Base-by-base conservation (phyloP, 1,140 invertebrate genomes). In the Meloidogyne exigua region DNA sequence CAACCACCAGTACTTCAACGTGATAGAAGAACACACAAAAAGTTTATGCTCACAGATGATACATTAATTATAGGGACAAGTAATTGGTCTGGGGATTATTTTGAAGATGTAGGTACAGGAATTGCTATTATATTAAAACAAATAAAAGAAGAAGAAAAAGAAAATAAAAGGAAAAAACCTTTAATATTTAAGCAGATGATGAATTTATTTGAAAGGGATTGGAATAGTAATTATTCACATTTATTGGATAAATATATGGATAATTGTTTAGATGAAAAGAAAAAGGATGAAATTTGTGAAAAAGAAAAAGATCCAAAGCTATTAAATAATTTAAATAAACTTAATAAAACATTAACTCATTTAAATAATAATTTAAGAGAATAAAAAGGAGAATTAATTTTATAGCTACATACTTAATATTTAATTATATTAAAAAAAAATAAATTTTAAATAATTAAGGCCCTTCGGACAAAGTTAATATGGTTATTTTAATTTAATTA, bases 1-100 rank as follows among this genome's bases (percentile, higher is more conserved):
- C 92, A 96, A 85, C 88, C 89, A 85, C 88, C 89, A 64, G 91
- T 92, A 87, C 95, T 99, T 81, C 95, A 95, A 13, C 95, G 89
- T 89, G 91, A 91, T 0, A 89, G 95, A 75, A 94, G 98, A 0
- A 98, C 97, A 88, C 96, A 99, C 88, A 97, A 98, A 87, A 99
- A 99, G 87, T 98, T 96, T 87, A 95, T 99, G 95, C 95, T 99
- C 2, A 98, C 95, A 0, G 96, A 99, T 84, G 91, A 92, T 57
- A 90, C 91, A 7, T 95, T 93, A 12, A 96, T 95, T 88, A 94
- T 99, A 81, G 95, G 92, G 91, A 73, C 72, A n/a, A 65, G 57
- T 36, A 73, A 73, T 21, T 73, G 72, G 72, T 94, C 94, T 4
- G 95, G 93, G 0, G 95, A 98, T 88, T 99, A 99, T 89, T 99